These are phyloP conservation scores for Apolygus lucorum DNA, from an alignment of 1,140 invertebrate genomes.

Conservation along the genomic window DNA sequence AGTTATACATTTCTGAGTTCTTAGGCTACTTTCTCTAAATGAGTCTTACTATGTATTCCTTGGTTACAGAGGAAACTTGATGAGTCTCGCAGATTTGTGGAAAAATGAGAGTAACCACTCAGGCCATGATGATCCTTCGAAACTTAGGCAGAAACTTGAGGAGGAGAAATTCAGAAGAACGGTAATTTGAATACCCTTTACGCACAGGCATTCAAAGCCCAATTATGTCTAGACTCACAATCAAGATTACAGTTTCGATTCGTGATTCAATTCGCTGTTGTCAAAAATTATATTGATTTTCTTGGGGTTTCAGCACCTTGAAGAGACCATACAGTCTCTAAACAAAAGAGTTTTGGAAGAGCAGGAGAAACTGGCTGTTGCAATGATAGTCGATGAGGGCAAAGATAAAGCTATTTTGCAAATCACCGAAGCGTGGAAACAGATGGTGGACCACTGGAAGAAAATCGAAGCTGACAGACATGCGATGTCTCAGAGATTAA, in stretches of 20 bases:
- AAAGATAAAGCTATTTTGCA: constrained; percentile 60
- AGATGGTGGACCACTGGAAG: constrained; percentile 42
- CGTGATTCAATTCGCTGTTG: neutral
- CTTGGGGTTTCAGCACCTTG: constrained; percentile 54
- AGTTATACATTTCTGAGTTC: no score
- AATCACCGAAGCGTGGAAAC: constrained; percentile 49
- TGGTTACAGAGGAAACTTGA: constrained; percentile 32
- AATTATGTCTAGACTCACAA: no score
- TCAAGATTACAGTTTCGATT: no score
- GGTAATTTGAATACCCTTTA: constrained; percentile 39
- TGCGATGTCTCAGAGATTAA: constrained; percentile 36
- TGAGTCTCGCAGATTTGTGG: constrained; percentile 49
- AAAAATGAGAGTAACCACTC: constrained; percentile 39
- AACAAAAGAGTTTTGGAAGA: constrained; percentile 62
- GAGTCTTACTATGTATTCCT: no score
- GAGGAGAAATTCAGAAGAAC: constrained; percentile 65
- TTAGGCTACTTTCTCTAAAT: no score
- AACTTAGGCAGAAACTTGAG: constrained; percentile 51
- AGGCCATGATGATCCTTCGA: constrained; percentile 31
- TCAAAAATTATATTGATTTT: neutral
- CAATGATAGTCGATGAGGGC: constrained; percentile 59
- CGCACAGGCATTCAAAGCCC: neutral
- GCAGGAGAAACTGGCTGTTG: constrained; percentile 67
- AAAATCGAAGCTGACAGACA: constrained; percentile 41
- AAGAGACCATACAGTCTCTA: constrained; percentile 61